phyloP scores from a whole-genome alignment of 2,113 vertebrate species.

The Gopherus evgoodei region DNA sequence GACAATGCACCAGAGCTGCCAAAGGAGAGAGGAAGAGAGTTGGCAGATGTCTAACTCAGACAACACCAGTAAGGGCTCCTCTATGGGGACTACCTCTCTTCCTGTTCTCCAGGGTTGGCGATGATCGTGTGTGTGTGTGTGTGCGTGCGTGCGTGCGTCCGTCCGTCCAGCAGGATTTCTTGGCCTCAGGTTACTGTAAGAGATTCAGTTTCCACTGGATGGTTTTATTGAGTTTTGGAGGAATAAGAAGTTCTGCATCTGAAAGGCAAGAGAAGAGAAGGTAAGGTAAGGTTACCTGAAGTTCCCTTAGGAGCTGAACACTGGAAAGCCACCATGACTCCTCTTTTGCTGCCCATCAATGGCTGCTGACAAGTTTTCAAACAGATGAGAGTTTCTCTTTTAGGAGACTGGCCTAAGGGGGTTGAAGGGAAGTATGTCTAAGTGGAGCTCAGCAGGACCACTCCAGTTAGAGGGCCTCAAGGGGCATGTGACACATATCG shows the following conservation, averaged over 20 bases:
- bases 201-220: conserved; percentile 83
- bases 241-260: conserved; percentile 85
- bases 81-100: neutral
- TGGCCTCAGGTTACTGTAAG: conserved; percentile 66
- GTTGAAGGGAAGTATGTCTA: neutral
- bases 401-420: neutral
- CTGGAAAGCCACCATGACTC: neutral
- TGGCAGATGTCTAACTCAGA: neutral
- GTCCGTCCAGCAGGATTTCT: neutral
- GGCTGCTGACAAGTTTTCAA: neutral
- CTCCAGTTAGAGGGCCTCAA: neutral
- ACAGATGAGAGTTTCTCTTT: neutral
- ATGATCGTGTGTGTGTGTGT: accelerated
- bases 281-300: neutral
- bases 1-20: neutral
- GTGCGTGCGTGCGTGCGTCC: too few relatives aligned
- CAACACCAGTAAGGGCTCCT: neutral
- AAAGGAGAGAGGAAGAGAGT: neutral
- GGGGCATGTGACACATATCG: neutral
- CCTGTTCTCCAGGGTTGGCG: neutral
- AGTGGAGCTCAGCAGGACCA: neutral
- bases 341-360: neutral
- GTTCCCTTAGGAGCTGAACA: neutral
- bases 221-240: conserved; percentile 81
- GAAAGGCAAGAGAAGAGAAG: conserved; percentile 25